These are phyloP conservation scores for Aegotheles bennettii DNA, from an alignment of 2,113 vertebrate species.

Conservation along the genomic window DNA sequence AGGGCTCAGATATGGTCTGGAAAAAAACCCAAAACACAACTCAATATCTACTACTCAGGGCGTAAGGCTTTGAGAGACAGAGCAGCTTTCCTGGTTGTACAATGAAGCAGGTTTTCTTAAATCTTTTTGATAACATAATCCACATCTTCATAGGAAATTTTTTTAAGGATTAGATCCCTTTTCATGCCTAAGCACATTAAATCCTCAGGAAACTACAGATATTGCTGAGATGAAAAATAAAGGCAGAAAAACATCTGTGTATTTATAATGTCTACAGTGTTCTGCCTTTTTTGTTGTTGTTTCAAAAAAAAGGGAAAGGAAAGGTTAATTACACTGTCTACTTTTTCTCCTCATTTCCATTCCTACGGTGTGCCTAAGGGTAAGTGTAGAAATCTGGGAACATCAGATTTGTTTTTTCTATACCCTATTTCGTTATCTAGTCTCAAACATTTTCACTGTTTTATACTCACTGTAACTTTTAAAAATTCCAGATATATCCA, in stretches of 20 bases:
- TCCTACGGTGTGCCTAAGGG: slow-evolving; percentile 25
- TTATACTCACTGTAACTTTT: neutral
- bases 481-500: neutral
- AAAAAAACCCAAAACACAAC: neutral
- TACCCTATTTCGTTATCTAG: neutral
- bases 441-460: neutral
- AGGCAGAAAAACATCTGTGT: neutral
- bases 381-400: neutral
- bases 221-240: neutral
- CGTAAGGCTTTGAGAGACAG: neutral
- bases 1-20: neutral
- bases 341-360: slow-evolving; percentile 17
- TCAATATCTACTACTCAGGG: neutral
- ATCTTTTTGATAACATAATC: slow-evolving; percentile 40
- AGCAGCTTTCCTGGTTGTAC: neutral
- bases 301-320: neutral
- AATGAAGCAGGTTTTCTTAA: neutral
- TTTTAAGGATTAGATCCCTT: slow-evolving; percentile 7
- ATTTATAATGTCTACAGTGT: neutral
- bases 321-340: slow-evolving; percentile 49
- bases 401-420: neutral
- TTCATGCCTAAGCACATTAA: slow-evolving; percentile 21
- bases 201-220: slow-evolving; percentile 23
- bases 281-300: neutral
- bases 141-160: neutral